Percentiles rank a stretch among this genome's conserved stretches.
These are phyloP conservation scores for Tetraneura akinire DNA, from an alignment of 1,140 invertebrate genomes.

Conservation along the genomic window DNA sequence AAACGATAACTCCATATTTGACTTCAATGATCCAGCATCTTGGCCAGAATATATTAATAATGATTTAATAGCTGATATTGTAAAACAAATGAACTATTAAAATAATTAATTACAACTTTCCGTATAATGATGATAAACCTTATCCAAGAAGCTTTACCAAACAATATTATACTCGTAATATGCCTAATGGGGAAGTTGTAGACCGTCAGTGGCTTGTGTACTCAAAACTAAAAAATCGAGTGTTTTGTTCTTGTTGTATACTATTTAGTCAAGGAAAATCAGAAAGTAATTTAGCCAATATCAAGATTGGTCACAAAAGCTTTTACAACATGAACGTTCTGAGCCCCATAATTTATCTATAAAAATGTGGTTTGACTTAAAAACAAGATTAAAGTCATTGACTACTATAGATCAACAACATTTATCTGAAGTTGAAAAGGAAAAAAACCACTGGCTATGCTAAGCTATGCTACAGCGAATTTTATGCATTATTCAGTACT, in stretches of 20 bases:
- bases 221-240: conserved; percentile 15
- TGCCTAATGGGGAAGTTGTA: conserved; percentile 15
- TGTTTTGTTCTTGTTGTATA: not conserved
- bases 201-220: conserved; percentile 28
- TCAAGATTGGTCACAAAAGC: conserved; percentile 17
- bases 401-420: conserved; percentile 9
- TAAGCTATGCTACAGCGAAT: conserved; percentile 10
- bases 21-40: conserved; percentile 2
- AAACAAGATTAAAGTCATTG: conserved; percentile 3
- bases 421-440: conserved; percentile 9
- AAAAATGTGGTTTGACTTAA: conserved; percentile 2
- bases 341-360: conserved; percentile 2
- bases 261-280: conserved; percentile 6
- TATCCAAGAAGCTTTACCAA: conserved; percentile 19
- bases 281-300: conserved; percentile 4
- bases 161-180: conserved; percentile 18
- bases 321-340: conserved; percentile 21
- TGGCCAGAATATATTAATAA: conserved; percentile 7
- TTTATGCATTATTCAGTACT: conserved; percentile 19
- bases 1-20: not conserved
- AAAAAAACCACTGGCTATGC: not conserved
- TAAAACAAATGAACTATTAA: conserved; percentile 9
- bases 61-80: conserved; percentile 2
- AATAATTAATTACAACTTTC: conserved; percentile 28
- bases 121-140: conserved; percentile 22